These are phyloP conservation scores for Arrhamphus sclerolepis DNA, from an alignment of 2,797 vertebrate genomes.

Conservation along the genomic window DNA sequence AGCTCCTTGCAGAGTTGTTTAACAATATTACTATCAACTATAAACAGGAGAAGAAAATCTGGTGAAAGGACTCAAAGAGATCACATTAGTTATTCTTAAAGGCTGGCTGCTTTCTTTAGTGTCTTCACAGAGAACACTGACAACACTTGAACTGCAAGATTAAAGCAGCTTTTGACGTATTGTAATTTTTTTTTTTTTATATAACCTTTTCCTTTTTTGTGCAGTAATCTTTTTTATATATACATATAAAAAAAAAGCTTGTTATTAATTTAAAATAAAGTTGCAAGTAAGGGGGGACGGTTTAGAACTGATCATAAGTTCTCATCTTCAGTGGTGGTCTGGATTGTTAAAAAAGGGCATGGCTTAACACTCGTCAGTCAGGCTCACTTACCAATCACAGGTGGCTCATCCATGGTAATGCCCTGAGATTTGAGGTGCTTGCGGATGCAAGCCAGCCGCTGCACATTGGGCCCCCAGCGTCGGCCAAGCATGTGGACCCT, in stretches of 20 bases:
- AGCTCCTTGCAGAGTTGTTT: conserved; percentile 24
- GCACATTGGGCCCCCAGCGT: conserved; percentile 98
- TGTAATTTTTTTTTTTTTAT: too few relatives aligned
- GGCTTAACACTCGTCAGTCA: conserved; percentile 1
- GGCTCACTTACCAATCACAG: conserved; percentile 92
- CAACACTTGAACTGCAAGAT: not conserved
- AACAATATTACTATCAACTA: conserved; percentile 46
- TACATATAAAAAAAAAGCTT: too few relatives aligned
- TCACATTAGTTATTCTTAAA: not conserved
- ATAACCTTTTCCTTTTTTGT: too few relatives aligned
- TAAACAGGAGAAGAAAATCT: conserved; percentile 41
- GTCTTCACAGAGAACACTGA: not conserved
- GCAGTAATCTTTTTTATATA: too few relatives aligned
- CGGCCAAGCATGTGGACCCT: conserved; percentile 98
- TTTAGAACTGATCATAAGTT: conserved; percentile 20
- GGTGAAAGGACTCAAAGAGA: too few relatives aligned
- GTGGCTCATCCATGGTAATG: conserved; percentile 98
- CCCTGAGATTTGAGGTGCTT: conserved; percentile 99
- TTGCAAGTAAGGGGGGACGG: not conserved
- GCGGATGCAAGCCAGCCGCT: conserved; percentile 98
- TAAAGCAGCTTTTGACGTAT: not conserved
- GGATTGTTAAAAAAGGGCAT: conserved; percentile 12
- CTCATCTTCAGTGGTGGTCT: conserved; percentile 11
- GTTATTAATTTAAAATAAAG: too few relatives aligned
- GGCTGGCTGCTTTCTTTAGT: not conserved